These are phyloP conservation scores for Saguinus midas DNA, from an alignment of 2,113 vertebrate species.

Conservation along the genomic window DNA sequence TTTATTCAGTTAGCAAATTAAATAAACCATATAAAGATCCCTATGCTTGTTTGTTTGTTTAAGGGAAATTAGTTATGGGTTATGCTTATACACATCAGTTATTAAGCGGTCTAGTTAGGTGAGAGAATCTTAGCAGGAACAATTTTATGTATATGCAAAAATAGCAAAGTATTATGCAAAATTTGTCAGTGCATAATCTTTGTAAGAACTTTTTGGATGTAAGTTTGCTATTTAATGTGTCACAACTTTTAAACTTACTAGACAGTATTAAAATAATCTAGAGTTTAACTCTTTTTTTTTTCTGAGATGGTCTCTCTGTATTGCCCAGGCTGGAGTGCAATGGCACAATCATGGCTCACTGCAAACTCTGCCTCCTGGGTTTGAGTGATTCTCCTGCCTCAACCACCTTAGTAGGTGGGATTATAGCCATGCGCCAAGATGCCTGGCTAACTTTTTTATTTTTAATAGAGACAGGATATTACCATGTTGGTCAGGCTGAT, in stretches of 20 bases:
- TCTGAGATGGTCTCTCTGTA: no score
- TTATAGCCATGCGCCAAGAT: rapidly evolving
- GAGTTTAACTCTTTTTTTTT: neutral
- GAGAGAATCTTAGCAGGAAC: neutral
- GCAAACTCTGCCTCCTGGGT: no score
- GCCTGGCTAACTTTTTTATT: no score
- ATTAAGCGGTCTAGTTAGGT: neutral
- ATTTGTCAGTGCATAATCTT: neutral
- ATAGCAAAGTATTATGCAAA: neutral
- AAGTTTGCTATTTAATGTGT: neutral
- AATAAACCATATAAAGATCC: neutral
- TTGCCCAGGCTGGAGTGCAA: no score
- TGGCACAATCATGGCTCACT: no score
- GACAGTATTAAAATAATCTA: neutral
- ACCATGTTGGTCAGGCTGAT: no score
- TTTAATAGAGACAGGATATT: no score
- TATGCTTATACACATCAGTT: neutral
- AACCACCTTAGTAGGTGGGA: no score
- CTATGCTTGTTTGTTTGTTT: neutral
- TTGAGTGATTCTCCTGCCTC: no score
- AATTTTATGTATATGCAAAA: neutral
- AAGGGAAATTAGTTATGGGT: neutral
- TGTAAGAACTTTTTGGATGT: neutral
- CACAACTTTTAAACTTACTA: neutral
- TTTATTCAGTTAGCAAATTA: neutral